Base-by-base conservation (phyloP, 2,113 vertebrate genomes). In the Lampris megalopsis region DNA sequence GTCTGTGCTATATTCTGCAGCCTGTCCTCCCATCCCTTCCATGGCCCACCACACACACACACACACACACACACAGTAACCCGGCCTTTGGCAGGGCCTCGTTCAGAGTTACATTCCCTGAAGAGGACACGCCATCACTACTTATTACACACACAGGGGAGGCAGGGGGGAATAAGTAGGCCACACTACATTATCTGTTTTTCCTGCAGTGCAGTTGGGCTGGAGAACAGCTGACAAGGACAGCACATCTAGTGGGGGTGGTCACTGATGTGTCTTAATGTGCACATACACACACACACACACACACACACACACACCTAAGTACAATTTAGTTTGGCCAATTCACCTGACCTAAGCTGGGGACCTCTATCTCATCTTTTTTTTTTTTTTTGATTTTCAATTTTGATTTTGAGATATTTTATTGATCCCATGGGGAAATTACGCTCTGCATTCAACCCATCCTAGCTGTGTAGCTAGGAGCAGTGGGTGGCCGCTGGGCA, bases 61-160 rank as follows among this genome's bases (percentile, higher is more conserved):
- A 24, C 24, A 24, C 24, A 24, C 24, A 24, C 24, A 24, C 24
- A 24, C 24, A 24, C 24, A 24, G 24, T 80, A 86, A 91, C 85
- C 85, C 71, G 75, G 85, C 72, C 64, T 86, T 75, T 61, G 24
- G 52, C 56, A 75, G 62, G 66, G 79, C 68, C 68, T 75, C 85
- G 77, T 56, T 74, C 58, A 53, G 54, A 80, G 81, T 82, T 84
- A 75, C 73, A 78, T 81, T 84, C 83, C 83, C 88, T 82, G 82
- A 87, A 88, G 89, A 89, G 82, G 87, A 92, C 89, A 91, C 86
- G 89, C 73, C 86, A 91, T 91, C 84, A 86, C 84, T 87, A 77
- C 86, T 91, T 91, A 92, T 93, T 91, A 89, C 81, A 79, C 79
- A 84, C 80, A 80, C 9, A 53, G 79, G 77, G 77, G 84, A 80